Evolutionary conservation across 2,888 invertebrate species (phyloP).

Genomic region (Drosophila mercatorum): DNA sequence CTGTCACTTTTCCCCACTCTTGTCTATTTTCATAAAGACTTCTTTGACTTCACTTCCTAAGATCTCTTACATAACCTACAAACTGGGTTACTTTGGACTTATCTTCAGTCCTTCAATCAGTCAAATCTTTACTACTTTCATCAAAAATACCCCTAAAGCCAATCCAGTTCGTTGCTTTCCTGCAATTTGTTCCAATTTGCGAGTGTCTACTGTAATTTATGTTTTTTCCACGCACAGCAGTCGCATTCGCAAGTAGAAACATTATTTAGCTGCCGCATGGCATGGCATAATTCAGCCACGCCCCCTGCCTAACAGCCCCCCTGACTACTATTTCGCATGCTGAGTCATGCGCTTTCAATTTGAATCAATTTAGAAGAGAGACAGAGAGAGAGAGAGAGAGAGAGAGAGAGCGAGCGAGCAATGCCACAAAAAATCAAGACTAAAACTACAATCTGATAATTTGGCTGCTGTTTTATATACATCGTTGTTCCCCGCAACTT

Average conservation of each 20-base stretch:
- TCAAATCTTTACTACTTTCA: slow-evolving; percentile 22
- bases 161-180: background rate
- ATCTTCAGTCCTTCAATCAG: too few relatives aligned
- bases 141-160: slow-evolving; percentile 1
- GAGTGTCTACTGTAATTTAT: slow-evolving; percentile 33
- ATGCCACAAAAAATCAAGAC: slow-evolving; percentile 51
- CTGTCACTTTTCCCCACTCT: too few relatives aligned
- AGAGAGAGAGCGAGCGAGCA: slow-evolving; percentile 33
- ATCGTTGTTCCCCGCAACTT: background rate
- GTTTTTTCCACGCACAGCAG: slow-evolving; percentile 52
- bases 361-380: slow-evolving; percentile 71
- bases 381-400: background rate
- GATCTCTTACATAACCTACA: too few relatives aligned
- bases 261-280: slow-evolving; percentile 30
- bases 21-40: too few relatives aligned
- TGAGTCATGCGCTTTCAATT: slow-evolving; percentile 79
- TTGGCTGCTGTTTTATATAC: slow-evolving; percentile 23
- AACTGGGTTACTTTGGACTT: too few relatives aligned
- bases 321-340: slow-evolving; percentile 49
- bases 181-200: slow-evolving; percentile 17
- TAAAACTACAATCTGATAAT: slow-evolving; percentile 44
- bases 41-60: too few relatives aligned
- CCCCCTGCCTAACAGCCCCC: background rate
- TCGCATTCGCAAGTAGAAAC: slow-evolving; percentile 28
- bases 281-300: slow-evolving; percentile 20